Evolutionary conservation across 2,888 invertebrate species (phyloP).

Genomic region (Pyrgus malvae): DNA sequence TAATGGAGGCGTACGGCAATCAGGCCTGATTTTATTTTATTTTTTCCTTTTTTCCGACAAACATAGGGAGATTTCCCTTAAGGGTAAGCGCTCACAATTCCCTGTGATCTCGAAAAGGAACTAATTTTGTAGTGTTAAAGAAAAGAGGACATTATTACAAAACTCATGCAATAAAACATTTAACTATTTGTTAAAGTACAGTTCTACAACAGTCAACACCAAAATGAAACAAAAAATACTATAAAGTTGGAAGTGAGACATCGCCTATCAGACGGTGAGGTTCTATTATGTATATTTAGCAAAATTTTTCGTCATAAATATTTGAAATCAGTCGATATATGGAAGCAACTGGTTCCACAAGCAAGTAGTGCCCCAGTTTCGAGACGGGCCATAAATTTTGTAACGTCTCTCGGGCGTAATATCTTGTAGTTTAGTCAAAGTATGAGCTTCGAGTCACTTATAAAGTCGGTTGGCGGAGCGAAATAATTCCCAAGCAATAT

Average conservation of each 20-base stretch:
- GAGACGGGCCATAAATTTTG: slow-evolving; percentile 19
- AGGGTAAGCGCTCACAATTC: not conserved
- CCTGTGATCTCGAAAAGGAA: too few species aligned
- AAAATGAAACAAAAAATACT: too few species aligned
- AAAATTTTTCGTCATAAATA: slow-evolving; percentile 5
- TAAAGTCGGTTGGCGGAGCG: slow-evolving; percentile 11
- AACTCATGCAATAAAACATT: too few species aligned
- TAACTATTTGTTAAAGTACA: too few species aligned
- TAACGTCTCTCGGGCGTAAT: slow-evolving; percentile 18
- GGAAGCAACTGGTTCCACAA: slow-evolving; percentile 13
- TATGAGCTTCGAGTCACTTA: slow-evolving; percentile 12
- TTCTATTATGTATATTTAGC: not conserved
- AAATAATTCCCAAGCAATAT: slow-evolving; percentile 12
- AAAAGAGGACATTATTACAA: too few species aligned
- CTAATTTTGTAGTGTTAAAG: too few species aligned
- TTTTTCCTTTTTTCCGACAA: not conserved
- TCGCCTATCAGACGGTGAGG: too few species aligned
- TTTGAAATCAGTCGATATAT: slow-evolving; percentile 6
- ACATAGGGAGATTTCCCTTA: not conserved
- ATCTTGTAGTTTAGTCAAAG: slow-evolving; percentile 22
- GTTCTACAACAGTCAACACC: too few species aligned
- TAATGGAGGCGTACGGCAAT: not conserved
- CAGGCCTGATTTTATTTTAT: not conserved
- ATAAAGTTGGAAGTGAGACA: too few species aligned
- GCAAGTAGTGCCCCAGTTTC: slow-evolving; percentile 7